These are phyloP conservation scores for Agraylea sexmaculata DNA, from an alignment of 1,140 invertebrate species.

Conservation along the genomic window DNA sequence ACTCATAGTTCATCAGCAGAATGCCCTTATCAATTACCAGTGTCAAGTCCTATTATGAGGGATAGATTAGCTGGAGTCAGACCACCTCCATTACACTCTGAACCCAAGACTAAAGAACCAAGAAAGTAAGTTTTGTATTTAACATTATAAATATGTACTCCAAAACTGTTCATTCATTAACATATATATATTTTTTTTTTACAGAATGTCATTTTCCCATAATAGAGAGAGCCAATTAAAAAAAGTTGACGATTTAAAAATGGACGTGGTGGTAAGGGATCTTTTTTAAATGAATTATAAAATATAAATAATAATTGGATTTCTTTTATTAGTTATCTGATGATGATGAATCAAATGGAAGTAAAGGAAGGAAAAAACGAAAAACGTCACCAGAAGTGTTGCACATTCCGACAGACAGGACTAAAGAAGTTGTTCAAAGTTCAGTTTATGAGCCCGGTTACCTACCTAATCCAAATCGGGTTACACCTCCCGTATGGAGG, in stretches of 20 bases:
- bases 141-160: neutral
- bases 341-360: conserved; percentile 17
- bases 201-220: too few species aligned
- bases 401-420: neutral
- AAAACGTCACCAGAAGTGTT: conserved; percentile 4
- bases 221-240: too few species aligned
- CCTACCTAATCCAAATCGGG: conserved; percentile 28
- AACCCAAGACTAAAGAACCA: conserved; percentile 29
- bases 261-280: conserved; percentile 28
- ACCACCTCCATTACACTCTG: conserved; percentile 17
- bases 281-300: conserved; percentile 2
- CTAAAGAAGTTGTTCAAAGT: conserved; percentile 29
- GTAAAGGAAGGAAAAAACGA: conserved; percentile 11
- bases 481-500: conserved; percentile 33
- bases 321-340: neutral
- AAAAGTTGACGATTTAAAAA: conserved; percentile 19
- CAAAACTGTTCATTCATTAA: too few species aligned
- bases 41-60: conserved; percentile 24
- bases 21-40: conserved; percentile 61
- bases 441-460: conserved; percentile 39
- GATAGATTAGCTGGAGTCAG: conserved; percentile 38
- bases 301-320: conserved; percentile 7
- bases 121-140: conserved; percentile 23
- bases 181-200: conserved; percentile 5
- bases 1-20: conserved; percentile 65